Percentiles rank a stretch among this genome's conserved stretches.
These are phyloP conservation scores for Theretra japonica DNA, from an alignment of 2,888 invertebrate species.

Conservation along the genomic window DNA sequence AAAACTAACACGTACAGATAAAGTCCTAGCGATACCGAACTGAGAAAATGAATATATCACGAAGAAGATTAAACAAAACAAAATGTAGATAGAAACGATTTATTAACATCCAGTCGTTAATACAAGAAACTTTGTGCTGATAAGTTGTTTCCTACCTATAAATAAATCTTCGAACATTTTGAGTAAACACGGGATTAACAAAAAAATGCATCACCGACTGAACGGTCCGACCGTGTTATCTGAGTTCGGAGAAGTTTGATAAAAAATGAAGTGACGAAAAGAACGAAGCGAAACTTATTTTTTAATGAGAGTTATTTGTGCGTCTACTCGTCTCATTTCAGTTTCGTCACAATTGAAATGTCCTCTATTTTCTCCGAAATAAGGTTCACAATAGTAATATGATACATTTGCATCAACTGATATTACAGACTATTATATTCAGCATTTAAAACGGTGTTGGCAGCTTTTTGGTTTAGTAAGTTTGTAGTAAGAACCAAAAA, in stretches of 20 bases:
- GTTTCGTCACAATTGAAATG: neutral
- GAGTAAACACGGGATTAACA: conserved; percentile 54
- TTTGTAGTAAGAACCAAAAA: neutral
- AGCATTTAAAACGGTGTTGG: neutral
- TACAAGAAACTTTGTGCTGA: conserved; percentile 10
- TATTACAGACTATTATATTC: neutral
- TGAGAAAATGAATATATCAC: conserved; percentile 11
- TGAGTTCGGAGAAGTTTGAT: conserved; percentile 61
- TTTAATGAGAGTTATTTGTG: conserved; percentile 49
- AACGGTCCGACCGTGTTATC: conserved; percentile 51
- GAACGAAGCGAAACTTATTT: conserved; percentile 48
- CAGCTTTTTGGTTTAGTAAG: neutral
- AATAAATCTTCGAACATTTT: conserved; percentile 8
- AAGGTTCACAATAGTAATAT: neutral
- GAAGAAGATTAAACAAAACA: conserved; percentile 14
- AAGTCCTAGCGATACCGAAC: neutral
- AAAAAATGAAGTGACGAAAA: conserved; percentile 60
- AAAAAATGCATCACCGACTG: conserved; percentile 58
- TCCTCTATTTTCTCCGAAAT: neutral
- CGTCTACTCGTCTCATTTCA: neutral
- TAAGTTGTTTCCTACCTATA: conserved; percentile 2
- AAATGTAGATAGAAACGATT: conserved; percentile 17
- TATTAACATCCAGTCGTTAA: conserved; percentile 17
- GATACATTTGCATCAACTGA: neutral
- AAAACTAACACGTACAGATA: neutral